Conservation (phyloP, 2,888 invertebrate genomes). For the Agrotis puta region DNA sequence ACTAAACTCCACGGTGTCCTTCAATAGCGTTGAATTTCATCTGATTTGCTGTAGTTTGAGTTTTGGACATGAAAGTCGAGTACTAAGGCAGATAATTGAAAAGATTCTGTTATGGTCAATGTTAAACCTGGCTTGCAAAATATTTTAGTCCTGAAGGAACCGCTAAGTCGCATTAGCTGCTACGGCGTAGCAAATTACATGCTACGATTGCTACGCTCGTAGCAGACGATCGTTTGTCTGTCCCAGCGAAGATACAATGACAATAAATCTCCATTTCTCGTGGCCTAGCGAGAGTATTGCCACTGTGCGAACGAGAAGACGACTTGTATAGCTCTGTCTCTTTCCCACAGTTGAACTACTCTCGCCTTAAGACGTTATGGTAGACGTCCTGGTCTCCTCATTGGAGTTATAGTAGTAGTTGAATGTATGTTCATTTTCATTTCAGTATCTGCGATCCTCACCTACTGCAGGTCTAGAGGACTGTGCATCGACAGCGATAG, state of each 20-base stretch:
- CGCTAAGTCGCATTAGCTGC: not conserved
- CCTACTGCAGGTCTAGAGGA: constrained; percentile 64
- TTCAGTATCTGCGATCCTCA: constrained; percentile 54
- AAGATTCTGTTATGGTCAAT: not conserved
- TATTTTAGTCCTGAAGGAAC: no score
- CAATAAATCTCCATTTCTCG: no score
- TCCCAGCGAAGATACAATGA: no score
- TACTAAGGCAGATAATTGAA: constrained; percentile 18
- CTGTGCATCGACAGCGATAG: constrained; percentile 69
- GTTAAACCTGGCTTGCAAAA: no score
- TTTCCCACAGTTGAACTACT: no score
- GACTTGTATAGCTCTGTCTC: no score
- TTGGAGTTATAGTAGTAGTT: not conserved
- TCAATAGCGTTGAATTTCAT: constrained; percentile 10
- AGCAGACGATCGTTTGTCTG: not conserved
- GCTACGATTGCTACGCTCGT: constrained; percentile 8
- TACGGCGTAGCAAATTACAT: constrained; percentile 11
- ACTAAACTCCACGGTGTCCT: no score
- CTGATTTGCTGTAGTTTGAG: constrained; percentile 28
- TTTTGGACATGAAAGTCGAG: not conserved
- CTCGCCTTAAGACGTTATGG: no score
- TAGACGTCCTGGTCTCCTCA: no score
- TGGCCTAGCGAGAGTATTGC: no score
- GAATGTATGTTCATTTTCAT: constrained; percentile 12
- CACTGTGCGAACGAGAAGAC: no score